Percentiles rank a stretch among this genome's conserved stretches.
phyloP scores from a whole-genome alignment of 2,888 invertebrate species.

The Pyrgus malvae region DNA sequence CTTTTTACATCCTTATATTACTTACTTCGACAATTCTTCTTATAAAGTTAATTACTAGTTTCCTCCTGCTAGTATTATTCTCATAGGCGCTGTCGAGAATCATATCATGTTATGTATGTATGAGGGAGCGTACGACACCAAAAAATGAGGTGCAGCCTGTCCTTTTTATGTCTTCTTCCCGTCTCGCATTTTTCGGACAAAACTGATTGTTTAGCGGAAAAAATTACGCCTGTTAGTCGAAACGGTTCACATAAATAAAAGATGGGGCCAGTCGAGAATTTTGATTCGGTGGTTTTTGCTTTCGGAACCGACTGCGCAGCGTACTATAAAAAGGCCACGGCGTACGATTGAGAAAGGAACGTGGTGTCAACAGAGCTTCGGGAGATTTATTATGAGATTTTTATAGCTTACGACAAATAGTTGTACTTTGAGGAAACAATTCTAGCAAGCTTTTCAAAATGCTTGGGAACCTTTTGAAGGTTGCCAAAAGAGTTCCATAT shows the following conservation, averaged over 20 bases:
- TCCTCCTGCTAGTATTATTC: conserved; percentile 35
- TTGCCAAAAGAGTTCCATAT: no score
- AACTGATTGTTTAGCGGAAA: conserved; percentile 82
- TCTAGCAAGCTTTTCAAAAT: no score
- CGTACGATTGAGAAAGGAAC: conserved; percentile 66
- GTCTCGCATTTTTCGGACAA: conserved; percentile 79
- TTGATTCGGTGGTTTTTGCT: conserved; percentile 76
- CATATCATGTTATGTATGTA: conserved; percentile 74
- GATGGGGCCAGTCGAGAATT: conserved; percentile 71
- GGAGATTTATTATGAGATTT: conserved; percentile 49
- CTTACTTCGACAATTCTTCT: no score
- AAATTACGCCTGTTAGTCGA: conserved; percentile 80
- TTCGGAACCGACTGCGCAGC: conserved; percentile 58
- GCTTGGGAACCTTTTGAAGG: no score
- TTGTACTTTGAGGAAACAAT: background rate
- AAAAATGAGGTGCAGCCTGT: conserved; percentile 53
- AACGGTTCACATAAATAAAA: conserved; percentile 76
- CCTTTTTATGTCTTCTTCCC: conserved; percentile 75
- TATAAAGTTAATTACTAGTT: no score
- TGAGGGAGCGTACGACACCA: conserved; percentile 48
- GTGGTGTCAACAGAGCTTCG: conserved; percentile 58
- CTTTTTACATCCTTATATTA: no score
- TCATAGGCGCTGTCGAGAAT: conserved; percentile 49
- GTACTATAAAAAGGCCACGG: conserved; percentile 58
- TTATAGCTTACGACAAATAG: conserved; percentile 4